A percentile compares a stretch with the other conserved stretches of the same genome.
phyloP scores from a whole-genome alignment of 1,140 invertebrate species.

The Meloidogyne floridensis region DNA sequence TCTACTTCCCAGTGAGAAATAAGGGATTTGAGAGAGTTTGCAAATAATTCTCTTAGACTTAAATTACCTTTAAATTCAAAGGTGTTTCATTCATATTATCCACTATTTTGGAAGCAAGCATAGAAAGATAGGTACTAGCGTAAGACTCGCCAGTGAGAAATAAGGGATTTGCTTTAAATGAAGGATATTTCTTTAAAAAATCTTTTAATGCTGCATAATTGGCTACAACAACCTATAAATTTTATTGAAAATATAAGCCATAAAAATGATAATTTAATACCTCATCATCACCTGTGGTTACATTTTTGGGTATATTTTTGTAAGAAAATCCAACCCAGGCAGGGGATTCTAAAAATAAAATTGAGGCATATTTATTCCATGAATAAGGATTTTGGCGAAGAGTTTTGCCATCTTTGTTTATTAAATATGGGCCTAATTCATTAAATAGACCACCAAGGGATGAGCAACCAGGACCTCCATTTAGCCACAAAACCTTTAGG shows the following conservation, averaged over 20 bases:
- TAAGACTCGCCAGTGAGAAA: conserved; percentile 69
- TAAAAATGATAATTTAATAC: background rate
- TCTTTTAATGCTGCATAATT: conserved; percentile 68
- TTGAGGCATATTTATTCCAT: conserved; percentile 57
- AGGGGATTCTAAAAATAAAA: conserved; percentile 58
- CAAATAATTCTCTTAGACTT: background rate
- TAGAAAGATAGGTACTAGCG: conserved; percentile 68
- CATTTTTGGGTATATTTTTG: conserved; percentile 26
- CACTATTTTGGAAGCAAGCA: conserved; percentile 67
- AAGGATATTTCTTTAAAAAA: conserved; percentile 70
- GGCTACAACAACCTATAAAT: conserved; percentile 60
- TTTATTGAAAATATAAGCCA: background rate
- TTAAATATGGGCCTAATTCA: conserved; percentile 70
- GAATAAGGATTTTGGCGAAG: conserved; percentile 60
- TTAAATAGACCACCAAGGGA: conserved; percentile 69
- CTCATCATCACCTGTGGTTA: background rate
- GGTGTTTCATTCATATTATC: background rate
- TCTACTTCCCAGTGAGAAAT: no score
- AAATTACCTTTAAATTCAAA: conserved; percentile 38
- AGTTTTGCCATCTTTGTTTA: conserved; percentile 66
- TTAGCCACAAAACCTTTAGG: conserved; percentile 71
- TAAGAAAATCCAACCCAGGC: conserved; percentile 46
- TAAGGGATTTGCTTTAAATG: conserved; percentile 67
- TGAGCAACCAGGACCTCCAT: conserved; percentile 71
- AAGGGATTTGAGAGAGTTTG: no score